Evolutionary conservation across 1,140 invertebrate species (phyloP).

Genomic region (Ceratosolen fusciceps): DNA sequence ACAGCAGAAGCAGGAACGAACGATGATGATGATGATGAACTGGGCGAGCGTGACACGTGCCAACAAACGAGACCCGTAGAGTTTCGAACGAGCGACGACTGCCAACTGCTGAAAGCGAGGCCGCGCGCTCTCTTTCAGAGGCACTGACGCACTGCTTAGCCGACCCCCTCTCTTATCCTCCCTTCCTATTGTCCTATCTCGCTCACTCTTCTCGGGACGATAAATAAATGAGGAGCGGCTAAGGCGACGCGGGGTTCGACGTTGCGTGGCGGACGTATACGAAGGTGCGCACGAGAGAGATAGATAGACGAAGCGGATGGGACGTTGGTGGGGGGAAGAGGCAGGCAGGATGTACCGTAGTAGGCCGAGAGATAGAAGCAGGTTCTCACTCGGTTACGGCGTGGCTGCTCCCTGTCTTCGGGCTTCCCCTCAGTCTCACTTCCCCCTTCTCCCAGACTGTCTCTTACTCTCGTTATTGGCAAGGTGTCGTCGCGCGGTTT

Average conservation of each 20-base stretch:
- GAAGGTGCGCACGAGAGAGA: background rate
- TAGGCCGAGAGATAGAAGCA: too few species aligned
- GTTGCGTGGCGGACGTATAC: background rate
- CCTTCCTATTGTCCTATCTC: background rate
- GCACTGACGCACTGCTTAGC: background rate
- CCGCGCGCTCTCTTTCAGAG: constrained; percentile 33
- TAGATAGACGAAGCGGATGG: background rate
- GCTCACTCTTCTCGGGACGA: background rate
- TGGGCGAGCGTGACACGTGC: background rate
- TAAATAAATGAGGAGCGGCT: constrained; percentile 13
- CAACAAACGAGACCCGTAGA: background rate
- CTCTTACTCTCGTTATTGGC: background rate
- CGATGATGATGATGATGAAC: too few species aligned
- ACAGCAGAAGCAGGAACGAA: too few species aligned
- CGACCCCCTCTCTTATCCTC: background rate
- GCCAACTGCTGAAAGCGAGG: constrained; percentile 20
- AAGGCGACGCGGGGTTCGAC: background rate
- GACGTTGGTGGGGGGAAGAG: background rate
- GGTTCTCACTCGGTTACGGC: too few species aligned
- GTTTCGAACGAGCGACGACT: constrained; percentile 14
- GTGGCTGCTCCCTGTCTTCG: background rate
- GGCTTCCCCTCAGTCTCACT: background rate
- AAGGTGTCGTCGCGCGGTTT: constrained; percentile 31
- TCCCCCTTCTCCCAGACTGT: background rate
- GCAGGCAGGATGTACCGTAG: too few species aligned